Percentiles rank a stretch among this genome's conserved stretches.
Conservation (phyloP, 2,797 vertebrate species). For the Apogon talboti region DNA sequence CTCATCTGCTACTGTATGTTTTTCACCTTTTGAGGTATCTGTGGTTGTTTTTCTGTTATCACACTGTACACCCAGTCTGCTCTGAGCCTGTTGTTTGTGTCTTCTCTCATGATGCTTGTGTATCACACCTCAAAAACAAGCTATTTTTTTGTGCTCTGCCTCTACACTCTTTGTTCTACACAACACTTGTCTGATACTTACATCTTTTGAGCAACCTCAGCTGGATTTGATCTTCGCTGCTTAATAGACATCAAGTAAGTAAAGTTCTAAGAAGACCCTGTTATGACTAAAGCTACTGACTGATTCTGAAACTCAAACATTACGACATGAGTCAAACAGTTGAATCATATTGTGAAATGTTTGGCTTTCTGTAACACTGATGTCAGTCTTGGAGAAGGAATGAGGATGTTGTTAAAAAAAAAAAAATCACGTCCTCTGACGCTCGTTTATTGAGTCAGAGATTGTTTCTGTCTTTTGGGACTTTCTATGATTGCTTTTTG, state of each 20-base stretch:
- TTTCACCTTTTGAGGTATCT: neutral
- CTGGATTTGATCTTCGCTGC: neutral
- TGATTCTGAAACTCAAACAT: neutral
- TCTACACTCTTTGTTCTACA: conserved; percentile 7
- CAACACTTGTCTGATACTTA: neutral
- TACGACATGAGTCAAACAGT: conserved; percentile 18
- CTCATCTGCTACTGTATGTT: conserved; percentile 20
- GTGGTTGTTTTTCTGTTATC: conserved; percentile 16
- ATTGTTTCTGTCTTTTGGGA: conserved; percentile 20
- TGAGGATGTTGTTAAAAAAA: conserved; percentile 42
- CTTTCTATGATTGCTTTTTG: conserved; percentile 27
- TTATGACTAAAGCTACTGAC: conserved; percentile 9
- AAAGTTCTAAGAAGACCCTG: conserved; percentile 1
- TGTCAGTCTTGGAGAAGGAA: conserved; percentile 21
- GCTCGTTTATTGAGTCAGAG: conserved; percentile 24
- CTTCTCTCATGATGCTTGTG: neutral
- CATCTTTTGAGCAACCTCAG: neutral
- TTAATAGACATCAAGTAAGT: neutral
- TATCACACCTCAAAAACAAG: conserved; percentile 7
- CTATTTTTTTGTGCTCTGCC: neutral
- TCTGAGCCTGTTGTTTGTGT: conserved; percentile 7
- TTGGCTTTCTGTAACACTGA: conserved; percentile 39
- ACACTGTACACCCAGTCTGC: neutral
- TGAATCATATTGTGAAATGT: conserved; percentile 42
- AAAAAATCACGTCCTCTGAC: conserved; percentile 7